A percentile compares a stretch with the other conserved stretches of the same genome.
Conservation (phyloP, 2,888 invertebrate genomes). For the Blomia tropicalis region DNA sequence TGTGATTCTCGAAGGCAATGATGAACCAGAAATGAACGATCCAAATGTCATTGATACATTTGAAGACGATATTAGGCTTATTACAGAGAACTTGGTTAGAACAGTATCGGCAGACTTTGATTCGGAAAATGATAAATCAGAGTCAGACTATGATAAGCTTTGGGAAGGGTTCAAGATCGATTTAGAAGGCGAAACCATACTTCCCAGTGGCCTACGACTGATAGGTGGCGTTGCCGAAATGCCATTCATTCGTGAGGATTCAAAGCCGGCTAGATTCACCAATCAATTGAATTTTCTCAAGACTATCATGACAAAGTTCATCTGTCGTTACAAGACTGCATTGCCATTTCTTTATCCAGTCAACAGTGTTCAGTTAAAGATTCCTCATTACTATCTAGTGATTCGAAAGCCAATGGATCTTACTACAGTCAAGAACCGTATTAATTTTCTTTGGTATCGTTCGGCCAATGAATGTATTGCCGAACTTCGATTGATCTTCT, state of each 20-base stretch:
- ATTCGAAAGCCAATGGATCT: slow-evolving; percentile 21
- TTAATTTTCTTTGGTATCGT: slow-evolving; percentile 18
- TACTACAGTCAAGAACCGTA: slow-evolving; percentile 16
- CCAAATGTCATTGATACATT: not conserved
- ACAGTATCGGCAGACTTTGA: not conserved
- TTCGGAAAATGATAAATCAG: not conserved
- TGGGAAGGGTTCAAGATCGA: not conserved
- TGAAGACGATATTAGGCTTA: slow-evolving; percentile 3
- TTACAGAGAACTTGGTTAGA: not conserved
- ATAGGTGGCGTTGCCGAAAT: slow-evolving; percentile 12
- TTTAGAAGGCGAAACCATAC: not conserved
- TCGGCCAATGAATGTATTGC: slow-evolving; percentile 12
- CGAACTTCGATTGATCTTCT: slow-evolving; percentile 17
- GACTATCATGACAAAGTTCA: slow-evolving; percentile 17
- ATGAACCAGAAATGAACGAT: slow-evolving; percentile 1
- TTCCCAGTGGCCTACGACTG: slow-evolving; percentile 1
- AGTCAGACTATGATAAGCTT: not conserved
- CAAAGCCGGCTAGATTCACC: slow-evolving; percentile 3
- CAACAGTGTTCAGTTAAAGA: slow-evolving; percentile 17
- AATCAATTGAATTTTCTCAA: slow-evolving; percentile 19
- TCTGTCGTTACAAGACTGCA: slow-evolving; percentile 20
- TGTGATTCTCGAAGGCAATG: not conserved
- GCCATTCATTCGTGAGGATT: slow-evolving; percentile 6
- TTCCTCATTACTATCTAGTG: slow-evolving; percentile 21
- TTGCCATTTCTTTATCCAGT: slow-evolving; percentile 20